Evolutionary conservation across 2,113 vertebrate genomes (phyloP).

Genomic region (Heterotilapia buettikoferi): DNA sequence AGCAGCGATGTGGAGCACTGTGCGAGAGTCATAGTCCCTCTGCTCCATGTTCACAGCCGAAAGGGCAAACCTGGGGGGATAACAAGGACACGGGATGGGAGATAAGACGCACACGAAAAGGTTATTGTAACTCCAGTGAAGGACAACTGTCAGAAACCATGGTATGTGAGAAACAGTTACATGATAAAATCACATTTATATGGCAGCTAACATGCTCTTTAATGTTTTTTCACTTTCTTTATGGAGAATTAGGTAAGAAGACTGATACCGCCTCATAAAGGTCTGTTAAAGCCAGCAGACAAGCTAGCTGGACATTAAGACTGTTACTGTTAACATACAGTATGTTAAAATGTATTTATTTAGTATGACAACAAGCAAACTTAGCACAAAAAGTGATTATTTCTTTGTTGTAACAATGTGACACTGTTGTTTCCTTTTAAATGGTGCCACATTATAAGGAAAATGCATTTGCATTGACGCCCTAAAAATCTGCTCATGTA

Average conservation of each 20-base stretch:
- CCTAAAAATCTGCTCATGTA: neutral
- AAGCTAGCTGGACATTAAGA: neutral
- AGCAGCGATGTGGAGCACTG: conserved; percentile 81
- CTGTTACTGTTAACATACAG: neutral
- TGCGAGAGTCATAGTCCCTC: conserved; percentile 83
- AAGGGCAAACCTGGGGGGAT: conserved; percentile 75
- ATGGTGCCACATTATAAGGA: neutral
- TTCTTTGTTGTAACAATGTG: neutral
- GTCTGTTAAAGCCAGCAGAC: neutral
- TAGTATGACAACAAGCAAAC: neutral
- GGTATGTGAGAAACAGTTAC: neutral
- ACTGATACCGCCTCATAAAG: neutral
- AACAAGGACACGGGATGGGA: neutral
- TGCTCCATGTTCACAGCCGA: conserved; percentile 84
- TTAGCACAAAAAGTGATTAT: neutral
- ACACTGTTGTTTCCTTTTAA: neutral
- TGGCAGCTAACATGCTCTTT: neutral
- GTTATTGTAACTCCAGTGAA: neutral
- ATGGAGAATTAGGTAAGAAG: neutral
- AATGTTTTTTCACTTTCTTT: neutral
- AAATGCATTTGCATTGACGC: neutral
- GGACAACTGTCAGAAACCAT: neutral
- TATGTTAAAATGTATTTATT: neutral
- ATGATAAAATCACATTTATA: neutral
- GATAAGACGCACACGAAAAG: neutral